phyloP scores from a whole-genome alignment of 2,888 invertebrate species.

The Pocota personata region DNA sequence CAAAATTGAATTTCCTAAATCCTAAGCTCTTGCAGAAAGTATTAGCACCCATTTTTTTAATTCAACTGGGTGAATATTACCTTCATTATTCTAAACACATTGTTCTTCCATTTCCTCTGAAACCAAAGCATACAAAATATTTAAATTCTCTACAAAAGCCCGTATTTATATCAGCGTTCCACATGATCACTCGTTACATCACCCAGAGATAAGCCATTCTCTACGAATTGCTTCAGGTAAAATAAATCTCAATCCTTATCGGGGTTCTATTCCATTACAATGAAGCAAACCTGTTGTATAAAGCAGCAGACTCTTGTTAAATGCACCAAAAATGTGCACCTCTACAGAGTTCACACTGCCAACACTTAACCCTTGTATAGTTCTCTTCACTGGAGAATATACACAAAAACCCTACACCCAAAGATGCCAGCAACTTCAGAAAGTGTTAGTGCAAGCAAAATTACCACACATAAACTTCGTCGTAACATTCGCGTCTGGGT shows the following conservation, averaged over 20 bases:
- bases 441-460: conserved; percentile 17
- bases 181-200: not conserved
- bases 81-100: too few species aligned
- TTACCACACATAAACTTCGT: conserved; percentile 34
- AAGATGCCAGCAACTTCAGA: not conserved
- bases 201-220: not conserved
- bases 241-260: not conserved
- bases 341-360: not conserved
- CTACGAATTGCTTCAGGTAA: not conserved
- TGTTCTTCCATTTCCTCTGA: too few species aligned
- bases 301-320: not conserved
- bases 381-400: not conserved
- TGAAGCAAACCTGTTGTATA: conserved; percentile 12
- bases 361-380: not conserved
- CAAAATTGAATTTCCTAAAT: too few species aligned
- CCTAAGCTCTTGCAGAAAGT: too few species aligned
- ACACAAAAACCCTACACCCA: not conserved
- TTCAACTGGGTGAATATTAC: too few species aligned
- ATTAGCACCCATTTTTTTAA: too few species aligned
- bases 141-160: too few species aligned
- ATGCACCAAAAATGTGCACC: not conserved
- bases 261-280: not conserved
- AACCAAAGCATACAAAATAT: too few species aligned
- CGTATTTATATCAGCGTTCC: not conserved
- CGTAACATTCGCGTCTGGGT: conserved; percentile 1